Percentiles rank a stretch among this genome's conserved stretches.
Conservation (phyloP, 2,113 vertebrate genomes). For the Bufo gargarizans region DNA sequence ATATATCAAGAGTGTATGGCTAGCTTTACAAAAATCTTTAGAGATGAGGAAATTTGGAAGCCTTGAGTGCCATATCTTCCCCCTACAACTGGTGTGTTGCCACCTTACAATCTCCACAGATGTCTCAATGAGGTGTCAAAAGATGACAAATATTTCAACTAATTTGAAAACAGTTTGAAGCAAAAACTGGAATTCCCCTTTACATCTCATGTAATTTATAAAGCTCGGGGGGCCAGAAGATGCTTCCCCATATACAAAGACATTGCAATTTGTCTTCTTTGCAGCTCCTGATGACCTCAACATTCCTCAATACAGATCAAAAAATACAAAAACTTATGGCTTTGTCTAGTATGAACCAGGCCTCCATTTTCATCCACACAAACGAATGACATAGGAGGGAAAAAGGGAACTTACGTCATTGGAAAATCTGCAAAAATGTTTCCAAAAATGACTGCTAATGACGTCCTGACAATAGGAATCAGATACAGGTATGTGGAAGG, state of each 20-base stretch:
- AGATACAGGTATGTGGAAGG: too few species aligned
- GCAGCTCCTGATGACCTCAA: too few species aligned
- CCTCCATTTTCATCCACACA: too few species aligned
- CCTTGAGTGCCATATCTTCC: not conserved
- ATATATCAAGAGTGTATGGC: not conserved
- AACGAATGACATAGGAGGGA: too few species aligned
- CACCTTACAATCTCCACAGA: not conserved
- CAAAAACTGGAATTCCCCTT: not conserved
- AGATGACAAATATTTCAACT: not conserved
- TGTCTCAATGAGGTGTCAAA: not conserved
- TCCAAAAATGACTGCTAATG: too few species aligned
- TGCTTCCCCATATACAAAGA: not conserved
- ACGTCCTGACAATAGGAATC: too few species aligned
- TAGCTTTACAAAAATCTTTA: not conserved
- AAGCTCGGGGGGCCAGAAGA: not conserved
- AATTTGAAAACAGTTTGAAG: not conserved
- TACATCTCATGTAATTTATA: not conserved
- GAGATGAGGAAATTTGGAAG: not conserved
- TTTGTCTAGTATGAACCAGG: too few species aligned
- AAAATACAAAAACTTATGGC: too few species aligned
- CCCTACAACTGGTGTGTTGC: not conserved
- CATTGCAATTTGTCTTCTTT: too few species aligned
- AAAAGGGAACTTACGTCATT: too few species aligned
- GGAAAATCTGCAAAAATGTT: too few species aligned
- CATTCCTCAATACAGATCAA: too few species aligned